phyloP scores from a whole-genome alignment of 2,113 vertebrate genomes.

The Podocnemis expansa region DNA sequence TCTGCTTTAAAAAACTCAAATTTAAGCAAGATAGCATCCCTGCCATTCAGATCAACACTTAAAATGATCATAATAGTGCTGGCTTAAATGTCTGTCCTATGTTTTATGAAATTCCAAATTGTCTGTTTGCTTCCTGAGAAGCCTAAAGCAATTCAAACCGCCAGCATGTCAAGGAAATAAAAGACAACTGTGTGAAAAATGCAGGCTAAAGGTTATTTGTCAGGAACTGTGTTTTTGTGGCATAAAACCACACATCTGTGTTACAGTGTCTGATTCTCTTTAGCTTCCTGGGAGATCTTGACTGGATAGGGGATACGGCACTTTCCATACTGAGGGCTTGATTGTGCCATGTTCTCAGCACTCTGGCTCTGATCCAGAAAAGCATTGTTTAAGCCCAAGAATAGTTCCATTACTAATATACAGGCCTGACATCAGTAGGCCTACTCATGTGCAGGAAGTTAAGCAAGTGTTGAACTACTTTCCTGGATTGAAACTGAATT shows the following conservation, averaged over 20 bases:
- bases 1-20: background rate
- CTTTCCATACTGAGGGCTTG: background rate
- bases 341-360: background rate
- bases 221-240: slow-evolving; percentile 47
- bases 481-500: background rate
- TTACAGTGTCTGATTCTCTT: background rate
- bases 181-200: slow-evolving; percentile 39
- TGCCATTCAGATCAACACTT: background rate
- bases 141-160: slow-evolving; percentile 63
- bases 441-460: background rate
- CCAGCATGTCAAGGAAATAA: slow-evolving; percentile 39
- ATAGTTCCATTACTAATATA: background rate
- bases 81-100: slow-evolving; percentile 6
- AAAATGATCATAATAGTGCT: slow-evolving; percentile 3
- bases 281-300: slow-evolving; percentile 44
- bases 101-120: slow-evolving; percentile 45
- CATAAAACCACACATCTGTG: slow-evolving; percentile 54
- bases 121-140: slow-evolving; percentile 63
- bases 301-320: background rate
- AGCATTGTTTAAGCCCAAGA: background rate
- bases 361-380: background rate
- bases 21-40: slow-evolving; percentile 16
- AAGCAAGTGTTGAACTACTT: background rate
- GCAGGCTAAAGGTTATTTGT: background rate
- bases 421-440: background rate